Evolutionary conservation across 1,140 invertebrate species (phyloP).

Genomic region (Listronotus bonariensis): DNA sequence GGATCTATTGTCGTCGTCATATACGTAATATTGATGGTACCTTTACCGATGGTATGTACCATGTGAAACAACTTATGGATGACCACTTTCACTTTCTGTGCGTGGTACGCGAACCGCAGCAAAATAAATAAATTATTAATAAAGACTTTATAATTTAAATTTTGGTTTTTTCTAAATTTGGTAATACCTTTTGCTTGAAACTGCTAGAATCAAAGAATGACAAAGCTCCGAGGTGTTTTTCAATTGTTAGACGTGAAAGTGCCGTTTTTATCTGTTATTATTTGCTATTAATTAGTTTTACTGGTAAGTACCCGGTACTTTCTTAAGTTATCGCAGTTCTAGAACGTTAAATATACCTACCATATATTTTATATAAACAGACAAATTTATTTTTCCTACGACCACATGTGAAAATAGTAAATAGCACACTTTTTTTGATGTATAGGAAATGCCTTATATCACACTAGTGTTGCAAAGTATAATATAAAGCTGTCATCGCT

Average conservation of each 20-base stretch:
- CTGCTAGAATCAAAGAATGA: background rate
- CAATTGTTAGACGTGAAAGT: constrained; percentile 30
- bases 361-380: too few relatives aligned
- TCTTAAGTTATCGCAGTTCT: background rate
- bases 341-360: too few relatives aligned
- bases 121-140: background rate
- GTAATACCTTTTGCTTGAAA: background rate
- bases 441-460: too few relatives aligned
- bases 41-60: constrained; percentile 10
- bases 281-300: constrained; percentile 23
- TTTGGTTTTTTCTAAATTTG: background rate
- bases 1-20: too few relatives aligned
- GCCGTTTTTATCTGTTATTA: constrained; percentile 26
- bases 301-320: constrained; percentile 14
- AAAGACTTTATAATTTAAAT: background rate
- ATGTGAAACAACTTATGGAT: background rate
- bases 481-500: too few relatives aligned
- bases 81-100: constrained; percentile 17
- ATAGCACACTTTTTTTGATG: too few relatives aligned
- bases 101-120: background rate
- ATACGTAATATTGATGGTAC: background rate
- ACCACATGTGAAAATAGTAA: too few relatives aligned
- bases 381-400: too few relatives aligned
- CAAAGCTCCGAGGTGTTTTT: constrained; percentile 7
- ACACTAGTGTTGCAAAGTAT: too few relatives aligned